Evolutionary conservation across 2,797 vertebrate genomes (phyloP).

Genomic region (Lemur catta): DNA sequence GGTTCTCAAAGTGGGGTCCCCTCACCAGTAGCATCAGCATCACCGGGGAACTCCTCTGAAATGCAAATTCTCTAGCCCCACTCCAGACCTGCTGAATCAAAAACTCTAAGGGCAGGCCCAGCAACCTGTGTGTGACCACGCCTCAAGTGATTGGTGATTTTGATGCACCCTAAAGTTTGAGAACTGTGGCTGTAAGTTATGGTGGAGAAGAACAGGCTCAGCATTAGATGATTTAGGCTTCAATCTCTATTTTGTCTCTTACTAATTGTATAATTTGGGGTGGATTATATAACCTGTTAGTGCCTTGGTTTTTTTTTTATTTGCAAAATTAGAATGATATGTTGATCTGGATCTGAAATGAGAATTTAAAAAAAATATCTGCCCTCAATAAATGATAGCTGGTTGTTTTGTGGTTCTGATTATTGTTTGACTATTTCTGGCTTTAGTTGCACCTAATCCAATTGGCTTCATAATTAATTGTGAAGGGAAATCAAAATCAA

Average conservation of each 20-base stretch:
- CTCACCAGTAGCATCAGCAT: background rate
- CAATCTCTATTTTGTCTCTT: background rate
- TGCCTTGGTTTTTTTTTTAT: background rate
- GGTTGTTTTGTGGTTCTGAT: background rate
- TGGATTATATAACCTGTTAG: background rate
- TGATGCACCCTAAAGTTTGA: background rate
- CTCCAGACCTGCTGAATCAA: background rate
- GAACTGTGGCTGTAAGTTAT: background rate
- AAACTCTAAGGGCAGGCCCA: background rate
- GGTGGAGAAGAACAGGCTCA: background rate
- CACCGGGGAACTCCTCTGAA: background rate
- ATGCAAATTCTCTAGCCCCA: background rate
- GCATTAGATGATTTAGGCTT: background rate
- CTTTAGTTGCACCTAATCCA: background rate
- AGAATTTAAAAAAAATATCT: background rate
- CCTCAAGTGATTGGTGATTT: background rate
- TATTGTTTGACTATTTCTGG: background rate
- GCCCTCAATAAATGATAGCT: background rate
- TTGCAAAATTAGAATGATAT: background rate
- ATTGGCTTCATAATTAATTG: background rate
- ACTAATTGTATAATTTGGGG: background rate
- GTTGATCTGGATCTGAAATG: background rate
- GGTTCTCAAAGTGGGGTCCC: background rate
- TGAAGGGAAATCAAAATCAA: constrained; percentile 33
- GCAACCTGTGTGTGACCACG: too few relatives aligned